These are phyloP conservation scores for Drosophila sulfurigaster DNA, from an alignment of 1,140 invertebrate species.

Conservation along the genomic window DNA sequence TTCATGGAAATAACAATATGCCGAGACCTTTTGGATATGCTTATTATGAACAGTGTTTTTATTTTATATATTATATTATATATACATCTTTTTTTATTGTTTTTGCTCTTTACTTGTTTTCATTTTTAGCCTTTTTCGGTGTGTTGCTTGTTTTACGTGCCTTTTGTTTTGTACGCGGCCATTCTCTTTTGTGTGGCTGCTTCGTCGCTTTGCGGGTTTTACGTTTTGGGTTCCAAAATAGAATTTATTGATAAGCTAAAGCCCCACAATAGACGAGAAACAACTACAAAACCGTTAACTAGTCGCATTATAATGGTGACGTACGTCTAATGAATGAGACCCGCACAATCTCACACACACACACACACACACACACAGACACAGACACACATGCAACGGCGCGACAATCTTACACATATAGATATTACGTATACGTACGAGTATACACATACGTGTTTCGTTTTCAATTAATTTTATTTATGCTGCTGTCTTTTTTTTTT, in stretches of 20 bases:
- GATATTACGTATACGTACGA: conserved; percentile 54
- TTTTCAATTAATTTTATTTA: conserved; percentile 72
- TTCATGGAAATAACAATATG: conserved; percentile 28
- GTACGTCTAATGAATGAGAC: conserved; percentile 48
- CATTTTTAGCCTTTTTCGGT: background rate
- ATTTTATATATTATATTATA: background rate
- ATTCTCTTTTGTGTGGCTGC: conserved; percentile 18
- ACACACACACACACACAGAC: conserved; percentile 11
- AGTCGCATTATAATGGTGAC: conserved; percentile 60
- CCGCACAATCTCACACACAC: conserved; percentile 35
- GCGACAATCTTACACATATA: conserved; percentile 1
- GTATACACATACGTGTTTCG: conserved; percentile 48
- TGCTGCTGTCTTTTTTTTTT: conserved; percentile 25
- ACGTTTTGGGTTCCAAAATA: conserved; percentile 44
- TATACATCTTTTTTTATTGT: background rate
- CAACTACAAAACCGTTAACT: conserved; percentile 44
- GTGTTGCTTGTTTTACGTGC: background rate
- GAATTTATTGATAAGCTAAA: conserved; percentile 70
- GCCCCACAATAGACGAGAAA: conserved; percentile 10
- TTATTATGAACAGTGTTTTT: conserved; percentile 22
- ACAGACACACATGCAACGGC: background rate
- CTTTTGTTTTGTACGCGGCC: conserved; percentile 9
- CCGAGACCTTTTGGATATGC: conserved; percentile 15
- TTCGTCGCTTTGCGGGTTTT: conserved; percentile 21
- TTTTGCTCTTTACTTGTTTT: background rate